A percentile compares a stretch with the other conserved stretches of the same genome.
Conservation (phyloP, 2,113 vertebrate species). For the Sylvietta virens region DNA sequence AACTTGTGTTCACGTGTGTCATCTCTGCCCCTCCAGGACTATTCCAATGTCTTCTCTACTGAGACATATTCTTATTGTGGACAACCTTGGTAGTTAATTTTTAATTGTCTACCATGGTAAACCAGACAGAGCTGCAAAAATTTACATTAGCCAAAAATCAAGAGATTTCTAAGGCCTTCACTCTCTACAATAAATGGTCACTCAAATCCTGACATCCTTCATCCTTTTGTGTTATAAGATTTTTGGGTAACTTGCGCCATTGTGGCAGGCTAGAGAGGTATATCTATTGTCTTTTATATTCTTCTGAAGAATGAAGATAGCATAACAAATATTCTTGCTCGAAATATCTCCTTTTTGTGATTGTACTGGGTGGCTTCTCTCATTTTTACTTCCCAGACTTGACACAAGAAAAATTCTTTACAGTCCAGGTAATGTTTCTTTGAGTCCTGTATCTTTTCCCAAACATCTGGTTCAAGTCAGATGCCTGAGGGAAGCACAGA, state of each 20-base stretch:
- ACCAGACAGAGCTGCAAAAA: neutral
- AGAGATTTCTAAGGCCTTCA: neutral
- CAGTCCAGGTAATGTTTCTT: neutral
- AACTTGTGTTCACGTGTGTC: neutral
- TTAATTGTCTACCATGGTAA: rapidly evolving
- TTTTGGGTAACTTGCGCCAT: neutral
- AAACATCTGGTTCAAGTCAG: neutral
- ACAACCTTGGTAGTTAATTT: neutral
- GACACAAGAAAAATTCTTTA: neutral
- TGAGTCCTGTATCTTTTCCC: neutral
- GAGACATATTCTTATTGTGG: neutral
- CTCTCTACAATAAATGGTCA: neutral
- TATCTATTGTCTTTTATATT: neutral
- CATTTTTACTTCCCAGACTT: neutral
- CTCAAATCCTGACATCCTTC: neutral
- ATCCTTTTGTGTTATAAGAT: neutral
- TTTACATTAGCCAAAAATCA: neutral
- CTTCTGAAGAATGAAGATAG: neutral
- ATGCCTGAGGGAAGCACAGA: neutral
- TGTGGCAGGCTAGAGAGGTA: neutral
- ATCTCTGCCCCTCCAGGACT: neutral
- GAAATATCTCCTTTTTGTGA: neutral
- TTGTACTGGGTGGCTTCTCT: neutral
- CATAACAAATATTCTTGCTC: neutral
- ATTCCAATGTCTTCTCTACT: neutral